Evolutionary conservation across 2,797 vertebrate species (phyloP).

Genomic region (Phalanger gymnotis): DNA sequence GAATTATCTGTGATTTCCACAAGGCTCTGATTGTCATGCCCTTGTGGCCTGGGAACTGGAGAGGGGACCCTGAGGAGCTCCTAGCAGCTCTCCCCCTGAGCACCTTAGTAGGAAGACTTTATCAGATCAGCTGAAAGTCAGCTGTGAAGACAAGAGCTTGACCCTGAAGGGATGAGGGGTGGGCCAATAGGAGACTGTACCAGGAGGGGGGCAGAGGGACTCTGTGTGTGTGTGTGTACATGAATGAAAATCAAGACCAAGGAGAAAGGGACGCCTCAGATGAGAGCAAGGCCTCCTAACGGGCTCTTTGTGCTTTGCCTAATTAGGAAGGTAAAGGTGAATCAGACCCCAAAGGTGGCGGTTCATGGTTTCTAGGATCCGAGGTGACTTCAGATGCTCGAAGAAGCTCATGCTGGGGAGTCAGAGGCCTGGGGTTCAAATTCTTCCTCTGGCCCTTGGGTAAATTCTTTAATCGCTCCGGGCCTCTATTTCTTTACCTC

Average conservation of each 20-base stretch:
- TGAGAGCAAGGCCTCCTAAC: background rate
- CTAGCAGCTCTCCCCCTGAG: background rate
- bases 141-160: background rate
- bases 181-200: background rate
- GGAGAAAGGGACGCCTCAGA: background rate
- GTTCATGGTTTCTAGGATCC: background rate
- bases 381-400: background rate
- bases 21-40: background rate
- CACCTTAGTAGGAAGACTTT: background rate
- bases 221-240: background rate
- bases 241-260: background rate
- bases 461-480: background rate
- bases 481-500: background rate
- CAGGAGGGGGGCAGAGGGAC: background rate
- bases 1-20: background rate
- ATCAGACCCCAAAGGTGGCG: rapidly evolving
- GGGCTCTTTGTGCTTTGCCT: background rate
- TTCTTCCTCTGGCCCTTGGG: background rate
- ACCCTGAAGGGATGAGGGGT: background rate
- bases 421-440: background rate
- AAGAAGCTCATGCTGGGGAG: background rate
- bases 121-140: background rate
- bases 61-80: background rate
- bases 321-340: background rate
- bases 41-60: background rate